Evolutionary conservation across 1,140 invertebrate species (phyloP).

Genomic region (Dreissena rostriformis): DNA sequence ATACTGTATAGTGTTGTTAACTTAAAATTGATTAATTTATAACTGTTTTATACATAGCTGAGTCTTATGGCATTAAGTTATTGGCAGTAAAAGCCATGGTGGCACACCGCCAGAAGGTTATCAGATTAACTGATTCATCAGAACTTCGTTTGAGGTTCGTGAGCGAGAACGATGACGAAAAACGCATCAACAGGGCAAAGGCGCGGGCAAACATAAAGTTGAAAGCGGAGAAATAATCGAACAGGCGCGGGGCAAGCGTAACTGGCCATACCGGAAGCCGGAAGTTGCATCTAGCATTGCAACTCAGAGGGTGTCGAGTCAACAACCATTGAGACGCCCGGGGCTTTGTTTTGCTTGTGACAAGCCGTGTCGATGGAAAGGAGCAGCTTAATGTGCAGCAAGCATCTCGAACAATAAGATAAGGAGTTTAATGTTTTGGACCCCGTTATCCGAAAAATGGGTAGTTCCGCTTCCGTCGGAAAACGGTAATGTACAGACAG

Average conservation of each 20-base stretch:
- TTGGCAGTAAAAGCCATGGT: background rate
- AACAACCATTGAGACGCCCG: background rate
- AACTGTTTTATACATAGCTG: background rate
- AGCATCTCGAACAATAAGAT: constrained; percentile 15
- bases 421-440: background rate
- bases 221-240: background rate
- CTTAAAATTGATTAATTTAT: background rate
- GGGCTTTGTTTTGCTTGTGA: constrained; percentile 36
- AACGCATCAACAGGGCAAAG: background rate
- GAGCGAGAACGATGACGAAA: constrained; percentile 15
- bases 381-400: background rate
- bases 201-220: constrained; percentile 1
- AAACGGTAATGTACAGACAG: background rate
- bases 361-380: constrained; percentile 12
- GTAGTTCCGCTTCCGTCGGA: background rate
- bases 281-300: too few species aligned
- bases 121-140: constrained; percentile 25
- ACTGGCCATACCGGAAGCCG: too few species aligned
- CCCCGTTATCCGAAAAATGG: background rate
- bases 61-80: background rate
- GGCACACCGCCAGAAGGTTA: constrained; percentile 23
- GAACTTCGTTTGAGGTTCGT: constrained; percentile 14
- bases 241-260: background rate
- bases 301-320: background rate
- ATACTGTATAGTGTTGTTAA: background rate